These are phyloP conservation scores for Monopis laevigella DNA, from an alignment of 2,888 invertebrate species.

Conservation along the genomic window DNA sequence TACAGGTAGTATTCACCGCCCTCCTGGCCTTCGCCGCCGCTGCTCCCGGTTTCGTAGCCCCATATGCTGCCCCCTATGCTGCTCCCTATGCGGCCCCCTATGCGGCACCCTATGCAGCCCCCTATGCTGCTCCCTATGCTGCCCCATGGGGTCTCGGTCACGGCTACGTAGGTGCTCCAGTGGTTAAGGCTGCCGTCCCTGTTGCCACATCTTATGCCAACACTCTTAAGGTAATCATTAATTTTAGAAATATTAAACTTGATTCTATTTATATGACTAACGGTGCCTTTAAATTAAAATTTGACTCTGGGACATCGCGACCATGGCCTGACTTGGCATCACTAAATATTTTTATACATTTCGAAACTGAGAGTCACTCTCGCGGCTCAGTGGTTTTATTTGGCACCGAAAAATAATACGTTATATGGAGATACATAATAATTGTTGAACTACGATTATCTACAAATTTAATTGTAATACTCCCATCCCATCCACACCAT, in stretches of 20 bases:
- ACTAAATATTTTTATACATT: too few relatives aligned
- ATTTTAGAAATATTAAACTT: not conserved
- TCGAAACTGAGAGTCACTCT: too few relatives aligned
- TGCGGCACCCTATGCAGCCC: conserved; percentile 37
- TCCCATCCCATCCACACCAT: too few relatives aligned
- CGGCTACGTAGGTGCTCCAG: conserved; percentile 44
- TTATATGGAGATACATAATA: too few relatives aligned
- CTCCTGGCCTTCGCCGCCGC: conserved; percentile 36
- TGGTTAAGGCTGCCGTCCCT: conserved; percentile 61
- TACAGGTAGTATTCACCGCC: conserved; percentile 58
- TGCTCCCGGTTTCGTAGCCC: conserved; percentile 36
- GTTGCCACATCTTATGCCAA: conserved; percentile 73
- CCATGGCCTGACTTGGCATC: too few relatives aligned
- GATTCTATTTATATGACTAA: not conserved
- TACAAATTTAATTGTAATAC: too few relatives aligned
- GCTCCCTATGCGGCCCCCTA: conserved; percentile 47
- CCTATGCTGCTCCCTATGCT: conserved; percentile 36
- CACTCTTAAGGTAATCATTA: conserved; percentile 63
- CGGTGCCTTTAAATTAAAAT: too few relatives aligned
- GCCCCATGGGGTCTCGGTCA: conserved; percentile 26
- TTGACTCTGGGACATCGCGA: too few relatives aligned
- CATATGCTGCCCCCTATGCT: conserved; percentile 35
- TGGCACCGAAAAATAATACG: too few relatives aligned
- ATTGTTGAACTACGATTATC: too few relatives aligned
- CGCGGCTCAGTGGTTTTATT: too few relatives aligned